Evolutionary conservation across 2,888 invertebrate species (phyloP).

Genomic region (Drosophila paranaensis): DNA sequence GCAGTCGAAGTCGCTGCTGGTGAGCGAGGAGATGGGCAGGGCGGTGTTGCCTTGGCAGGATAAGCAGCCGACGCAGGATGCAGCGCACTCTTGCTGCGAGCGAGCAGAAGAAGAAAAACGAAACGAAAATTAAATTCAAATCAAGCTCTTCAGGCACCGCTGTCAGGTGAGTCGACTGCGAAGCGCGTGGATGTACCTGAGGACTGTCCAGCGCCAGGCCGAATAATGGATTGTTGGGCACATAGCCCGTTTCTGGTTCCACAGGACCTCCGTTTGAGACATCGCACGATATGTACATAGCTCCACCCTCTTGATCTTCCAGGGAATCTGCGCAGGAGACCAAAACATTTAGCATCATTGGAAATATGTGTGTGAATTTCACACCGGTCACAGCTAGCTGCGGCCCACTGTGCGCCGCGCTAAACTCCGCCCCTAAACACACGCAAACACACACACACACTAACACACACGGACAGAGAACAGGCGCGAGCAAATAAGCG

Average conservation of each 20-base stretch:
- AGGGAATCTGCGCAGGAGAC: constrained; percentile 84
- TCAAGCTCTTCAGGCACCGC: constrained; percentile 11
- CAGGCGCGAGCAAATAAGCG: constrained; percentile 26
- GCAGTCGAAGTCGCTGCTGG: constrained; percentile 85
- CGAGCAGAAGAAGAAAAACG: neutral
- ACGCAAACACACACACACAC: constrained; percentile 24
- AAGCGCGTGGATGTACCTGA: constrained; percentile 81
- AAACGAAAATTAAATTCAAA: neutral
- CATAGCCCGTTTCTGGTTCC: constrained; percentile 85
- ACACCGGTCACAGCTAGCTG: constrained; percentile 11
- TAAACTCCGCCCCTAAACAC: constrained; percentile 67
- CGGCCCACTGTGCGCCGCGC: constrained; percentile 68
- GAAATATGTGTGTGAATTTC: constrained; percentile 45
- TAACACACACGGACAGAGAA: constrained; percentile 10
- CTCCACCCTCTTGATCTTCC: constrained; percentile 86
- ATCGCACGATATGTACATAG: constrained; percentile 86
- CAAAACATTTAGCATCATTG: constrained; percentile 22
- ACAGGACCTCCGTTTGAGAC: constrained; percentile 85
- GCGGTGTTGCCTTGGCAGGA: constrained; percentile 85
- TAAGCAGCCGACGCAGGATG: constrained; percentile 85
- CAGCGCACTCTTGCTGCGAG: constrained; percentile 84
- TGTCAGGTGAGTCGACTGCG: neutral
- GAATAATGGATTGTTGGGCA: constrained; percentile 85
- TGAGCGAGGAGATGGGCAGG: constrained; percentile 83
- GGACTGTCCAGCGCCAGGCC: constrained; percentile 85